These are phyloP conservation scores for Oncorhynchus clarkii DNA, from an alignment of 2,113 vertebrate genomes.

Conservation along the genomic window DNA sequence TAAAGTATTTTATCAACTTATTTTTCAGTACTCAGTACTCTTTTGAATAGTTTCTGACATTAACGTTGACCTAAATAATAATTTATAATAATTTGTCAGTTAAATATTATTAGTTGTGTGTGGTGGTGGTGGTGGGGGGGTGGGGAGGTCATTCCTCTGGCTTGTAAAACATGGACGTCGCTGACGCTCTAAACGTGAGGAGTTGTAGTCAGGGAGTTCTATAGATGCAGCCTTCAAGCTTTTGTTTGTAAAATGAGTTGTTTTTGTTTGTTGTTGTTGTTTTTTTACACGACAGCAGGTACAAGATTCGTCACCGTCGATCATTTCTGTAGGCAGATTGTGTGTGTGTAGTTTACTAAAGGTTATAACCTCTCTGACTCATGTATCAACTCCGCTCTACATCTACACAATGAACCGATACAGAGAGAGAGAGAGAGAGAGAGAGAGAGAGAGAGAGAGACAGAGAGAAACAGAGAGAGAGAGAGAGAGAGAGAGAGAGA, in stretches of 20 bases:
- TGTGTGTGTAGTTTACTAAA: neutral
- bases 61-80: neutral
- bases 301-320: neutral
- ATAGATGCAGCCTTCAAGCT: neutral
- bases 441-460: too few relatives aligned
- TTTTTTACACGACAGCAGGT: neutral
- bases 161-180: constrained; percentile 40
- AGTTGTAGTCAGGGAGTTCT: constrained; percentile 20
- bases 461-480: too few relatives aligned
- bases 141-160: constrained; percentile 1
- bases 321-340: neutral
- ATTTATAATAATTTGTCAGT: constrained; percentile 13
- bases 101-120: constrained; percentile 3
- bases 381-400: constrained; percentile 11
- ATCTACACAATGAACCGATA: constrained; percentile 32
- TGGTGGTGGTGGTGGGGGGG: neutral
- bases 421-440: neutral
- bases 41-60: too few relatives aligned
- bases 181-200: constrained; percentile 26
- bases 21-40: neutral
- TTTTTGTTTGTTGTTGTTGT: too few relatives aligned
- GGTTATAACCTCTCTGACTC: neutral
- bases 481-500: too few relatives aligned
- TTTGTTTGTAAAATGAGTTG: neutral
- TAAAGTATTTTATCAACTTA: neutral